Evolutionary conservation across 2,797 vertebrate species (phyloP).

Genomic region (Allobates femoralis): DNA sequence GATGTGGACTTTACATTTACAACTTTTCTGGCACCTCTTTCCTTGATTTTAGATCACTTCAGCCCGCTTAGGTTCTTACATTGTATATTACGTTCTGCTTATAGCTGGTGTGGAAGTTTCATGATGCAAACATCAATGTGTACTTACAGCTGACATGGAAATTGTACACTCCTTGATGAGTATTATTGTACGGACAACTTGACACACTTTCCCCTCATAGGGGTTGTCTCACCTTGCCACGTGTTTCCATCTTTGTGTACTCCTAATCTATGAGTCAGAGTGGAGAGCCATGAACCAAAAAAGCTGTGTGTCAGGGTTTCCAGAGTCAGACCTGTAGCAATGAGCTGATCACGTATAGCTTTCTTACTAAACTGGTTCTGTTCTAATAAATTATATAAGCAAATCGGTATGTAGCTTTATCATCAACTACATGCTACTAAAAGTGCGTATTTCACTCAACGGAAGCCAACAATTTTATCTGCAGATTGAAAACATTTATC

Average conservation of each 20-base stretch:
- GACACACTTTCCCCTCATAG: no score
- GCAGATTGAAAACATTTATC: neutral
- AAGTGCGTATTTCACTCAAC: neutral
- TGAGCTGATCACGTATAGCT: neutral
- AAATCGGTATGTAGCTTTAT: neutral
- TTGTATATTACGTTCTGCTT: neutral
- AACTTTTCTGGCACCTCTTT: neutral
- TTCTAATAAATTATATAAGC: no score
- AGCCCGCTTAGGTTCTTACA: neutral
- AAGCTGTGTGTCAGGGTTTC: neutral
- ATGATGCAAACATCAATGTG: neutral
- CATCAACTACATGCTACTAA: neutral
- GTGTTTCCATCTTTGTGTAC: no score
- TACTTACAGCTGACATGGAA: neutral
- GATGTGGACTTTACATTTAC: neutral
- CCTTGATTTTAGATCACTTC: neutral
- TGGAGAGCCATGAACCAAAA: neutral
- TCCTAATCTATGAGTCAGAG: no score
- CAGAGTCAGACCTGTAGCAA: neutral
- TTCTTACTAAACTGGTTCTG: neutral
- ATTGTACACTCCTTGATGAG: no score
- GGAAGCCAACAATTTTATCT: neutral
- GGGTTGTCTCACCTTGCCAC: no score
- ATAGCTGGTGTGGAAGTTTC: neutral
- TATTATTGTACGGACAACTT: no score